Evolutionary conservation across 2,113 vertebrate species (phyloP), one percentile per base, ranked within the genome.

Genomic region (Sorex fumeus): DNA sequence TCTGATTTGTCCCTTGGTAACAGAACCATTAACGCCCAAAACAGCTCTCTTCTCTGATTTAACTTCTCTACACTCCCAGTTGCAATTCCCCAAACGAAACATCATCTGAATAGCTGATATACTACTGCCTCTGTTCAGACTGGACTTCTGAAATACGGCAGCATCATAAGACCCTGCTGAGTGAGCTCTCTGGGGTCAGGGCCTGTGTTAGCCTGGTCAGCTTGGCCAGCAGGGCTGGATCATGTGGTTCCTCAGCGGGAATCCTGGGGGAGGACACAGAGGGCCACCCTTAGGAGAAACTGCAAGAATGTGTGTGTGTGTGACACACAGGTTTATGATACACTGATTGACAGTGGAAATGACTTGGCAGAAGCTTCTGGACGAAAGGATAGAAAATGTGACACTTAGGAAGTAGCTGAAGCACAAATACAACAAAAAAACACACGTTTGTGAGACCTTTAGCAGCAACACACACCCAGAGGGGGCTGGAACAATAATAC

Each of bases 241-340:
- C 62, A 88, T 47, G 36, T 77, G 67, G 34, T 45, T 93, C 81
- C 81, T 91, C 62, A 87, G 53, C 45, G 86, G 45, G 76, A 36
- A 36, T n/a, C n/a, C 25, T n/a, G 27, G 32, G 9, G 5, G 36
- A 8, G 71, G 71, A n/a, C 11, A 43, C 19, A 23, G 60, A 69
- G 1, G 60, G 27, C 28, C 62, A 76, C 10, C 15, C 72, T 76
- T 28, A 47, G 36, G 80, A 81, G 72, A 27, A 13, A 66, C 72
- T n/a, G 28, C 82, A 50, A 25, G 43, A 57, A 64, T 30, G 27
- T 32, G 86, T 83, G 27, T 32, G 86, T 83, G 16, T 40, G 40
- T 3, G 75, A 57, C 79, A 80, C 71, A 93, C 25, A 53, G 53
- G 13, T 53, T 62, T 86, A 86, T 28, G 66, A 74, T 27, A 30